Evolutionary conservation across 1,140 invertebrate genomes (phyloP), one percentile per base, ranked within the genome.

Genomic region (Euglossa dilemma): DNA sequence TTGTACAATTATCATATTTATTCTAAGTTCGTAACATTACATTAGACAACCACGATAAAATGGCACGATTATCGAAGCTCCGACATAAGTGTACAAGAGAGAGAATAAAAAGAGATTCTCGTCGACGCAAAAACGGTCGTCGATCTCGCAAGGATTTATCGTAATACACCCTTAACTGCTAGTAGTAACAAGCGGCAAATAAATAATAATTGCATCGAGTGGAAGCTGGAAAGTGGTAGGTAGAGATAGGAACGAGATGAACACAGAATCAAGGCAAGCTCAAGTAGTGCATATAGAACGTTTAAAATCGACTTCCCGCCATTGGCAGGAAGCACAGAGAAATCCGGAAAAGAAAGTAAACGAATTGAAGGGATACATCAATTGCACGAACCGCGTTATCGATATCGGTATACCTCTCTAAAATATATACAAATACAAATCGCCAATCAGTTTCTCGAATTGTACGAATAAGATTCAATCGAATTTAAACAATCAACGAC

Each of bases 51-150:
- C 69, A 74, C 64, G 74, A 57, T 70, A 71, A 71, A 82, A 88
- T 89, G 81, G 81, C 72, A 83, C 81, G 76, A 71, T 85, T 89
- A 83, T 87, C 74, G 78, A 83, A 84, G 78, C 69, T 67, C 56
- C 70, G 72, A 74, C 56, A 36, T 66, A 50, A 82, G 25, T 50
- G 36, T 54, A 77, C 59, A 52, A 72, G 6, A 71, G 28, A 28
- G 66, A 64, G 14, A 61, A 47, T 70, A 63, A 28, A 73, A 75
- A 43, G 23, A 70, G 7, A 61, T 74, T 66, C 45, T 54, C 25
- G n/a, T 56, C 20, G 36, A 70, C n/a, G 59, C 43, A 5, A 47
- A 52, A 54, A 57, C 5, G 12, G 45, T 36, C 56, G 16, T 64
- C 8, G 45, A 69, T 36, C 7, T 45, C 6, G 20, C 12, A n/a